Percentiles rank a stretch among this genome's conserved stretches.
phyloP scores from a whole-genome alignment of 2,888 invertebrate genomes.

The Trichopria drosophilae region DNA sequence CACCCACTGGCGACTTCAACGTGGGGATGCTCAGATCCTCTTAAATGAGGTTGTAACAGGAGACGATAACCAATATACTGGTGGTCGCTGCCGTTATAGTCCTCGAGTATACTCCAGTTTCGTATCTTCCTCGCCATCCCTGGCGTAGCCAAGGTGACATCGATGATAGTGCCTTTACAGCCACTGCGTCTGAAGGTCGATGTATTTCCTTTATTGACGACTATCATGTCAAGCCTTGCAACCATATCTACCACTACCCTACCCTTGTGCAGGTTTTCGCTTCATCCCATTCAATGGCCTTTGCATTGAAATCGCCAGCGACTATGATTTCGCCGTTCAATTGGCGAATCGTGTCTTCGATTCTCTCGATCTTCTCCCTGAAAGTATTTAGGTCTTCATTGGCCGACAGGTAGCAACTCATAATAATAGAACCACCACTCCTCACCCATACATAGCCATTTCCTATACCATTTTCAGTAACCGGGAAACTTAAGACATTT shows the following conservation, averaged over 20 bases:
- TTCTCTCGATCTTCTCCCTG: slow-evolving; percentile 5
- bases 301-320: slow-evolving; percentile 34
- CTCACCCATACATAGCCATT: slow-evolving; percentile 26
- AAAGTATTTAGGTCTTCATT: slow-evolving; percentile 13
- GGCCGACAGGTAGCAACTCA: slow-evolving; percentile 25
- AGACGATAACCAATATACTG: no score
- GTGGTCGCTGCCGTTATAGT: no score
- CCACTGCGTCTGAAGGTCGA: no score
- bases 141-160: slow-evolving; percentile 29
- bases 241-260: slow-evolving; percentile 35
- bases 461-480: slow-evolving; percentile 1
- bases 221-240: slow-evolving; percentile 29
- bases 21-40: no score
- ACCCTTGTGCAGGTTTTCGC: slow-evolving; percentile 29
- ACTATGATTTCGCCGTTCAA: slow-evolving; percentile 19
- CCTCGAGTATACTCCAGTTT: no score
- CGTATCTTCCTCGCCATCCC: no score
- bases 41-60: no score
- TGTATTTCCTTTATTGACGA: slow-evolving; percentile 30
- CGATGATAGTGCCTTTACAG: slow-evolving; percentile 21
- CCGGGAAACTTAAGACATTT: neutral
- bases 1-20: no score
- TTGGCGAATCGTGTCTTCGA: slow-evolving; percentile 7
- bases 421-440: slow-evolving; percentile 3
- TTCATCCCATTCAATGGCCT: slow-evolving; percentile 36